Conservation (phyloP, 2,797 vertebrate genomes). For the Smutsia gigantea region DNA sequence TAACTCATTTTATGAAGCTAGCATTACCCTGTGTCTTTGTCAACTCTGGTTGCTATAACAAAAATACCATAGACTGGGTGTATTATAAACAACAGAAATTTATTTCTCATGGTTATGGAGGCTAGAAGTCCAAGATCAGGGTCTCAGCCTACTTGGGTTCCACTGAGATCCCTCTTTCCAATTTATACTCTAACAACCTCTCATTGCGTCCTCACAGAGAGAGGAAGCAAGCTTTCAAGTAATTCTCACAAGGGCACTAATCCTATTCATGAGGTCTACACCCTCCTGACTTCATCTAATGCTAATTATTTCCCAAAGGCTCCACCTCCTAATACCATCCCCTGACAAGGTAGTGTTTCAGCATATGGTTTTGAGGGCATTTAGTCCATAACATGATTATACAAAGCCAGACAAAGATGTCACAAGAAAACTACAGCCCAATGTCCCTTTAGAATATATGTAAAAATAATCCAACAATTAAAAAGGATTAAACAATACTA, state of each 20-base stretch:
- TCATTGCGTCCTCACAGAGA: neutral
- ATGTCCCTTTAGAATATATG: neutral
- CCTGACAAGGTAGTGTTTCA: too few species aligned
- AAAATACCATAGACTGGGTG: neutral
- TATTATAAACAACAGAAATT: neutral
- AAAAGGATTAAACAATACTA: neutral
- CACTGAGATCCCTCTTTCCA: neutral
- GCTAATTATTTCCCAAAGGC: neutral
- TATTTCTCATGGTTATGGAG: neutral
- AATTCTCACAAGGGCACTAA: neutral
- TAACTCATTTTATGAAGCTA: neutral
- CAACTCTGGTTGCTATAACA: neutral
- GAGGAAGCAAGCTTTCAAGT: neutral
- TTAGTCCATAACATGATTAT: neutral
- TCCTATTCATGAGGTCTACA: neutral
- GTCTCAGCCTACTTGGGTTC: neutral
- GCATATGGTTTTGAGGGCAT: neutral
- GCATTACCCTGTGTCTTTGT: neutral
- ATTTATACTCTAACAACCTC: neutral
- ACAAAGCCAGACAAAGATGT: neutral
- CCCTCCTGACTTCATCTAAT: neutral
- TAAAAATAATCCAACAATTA: neutral
- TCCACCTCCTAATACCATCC: neutral
- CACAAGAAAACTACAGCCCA: neutral
- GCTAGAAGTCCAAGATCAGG: neutral